Percentiles rank a stretch among this genome's conserved stretches.
phyloP scores from a whole-genome alignment of 2,113 vertebrate genomes.

The Passer domesticus region DNA sequence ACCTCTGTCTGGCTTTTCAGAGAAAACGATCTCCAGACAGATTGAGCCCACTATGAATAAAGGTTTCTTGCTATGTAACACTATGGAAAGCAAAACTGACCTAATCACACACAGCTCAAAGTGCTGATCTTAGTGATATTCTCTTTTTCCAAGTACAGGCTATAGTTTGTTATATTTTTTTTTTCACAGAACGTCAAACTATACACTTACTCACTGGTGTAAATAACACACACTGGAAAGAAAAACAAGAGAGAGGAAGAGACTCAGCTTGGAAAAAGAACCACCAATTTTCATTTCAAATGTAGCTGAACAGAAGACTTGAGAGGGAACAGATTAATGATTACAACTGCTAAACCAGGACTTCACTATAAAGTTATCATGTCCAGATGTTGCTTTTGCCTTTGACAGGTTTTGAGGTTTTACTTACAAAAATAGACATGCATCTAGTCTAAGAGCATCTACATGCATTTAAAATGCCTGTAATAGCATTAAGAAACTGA shows the following conservation, averaged over 20 bases:
- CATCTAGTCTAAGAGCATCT: neutral
- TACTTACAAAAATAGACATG: neutral
- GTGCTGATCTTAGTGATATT: neutral
- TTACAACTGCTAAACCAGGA: neutral
- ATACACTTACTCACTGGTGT: neutral
- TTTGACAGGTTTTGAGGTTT: neutral
- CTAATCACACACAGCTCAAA: neutral
- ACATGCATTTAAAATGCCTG: neutral
- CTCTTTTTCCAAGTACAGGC: neutral
- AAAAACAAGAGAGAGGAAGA: conserved; percentile 8
- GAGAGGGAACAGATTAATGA: neutral
- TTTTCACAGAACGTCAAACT: neutral
- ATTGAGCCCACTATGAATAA: neutral
- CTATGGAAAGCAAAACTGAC: neutral
- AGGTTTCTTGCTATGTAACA: neutral
- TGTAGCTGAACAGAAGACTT: conserved; percentile 10
- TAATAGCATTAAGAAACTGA: neutral
- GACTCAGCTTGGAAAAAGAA: conserved; percentile 15
- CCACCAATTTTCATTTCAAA: conserved; percentile 25
- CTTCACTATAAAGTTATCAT: neutral
- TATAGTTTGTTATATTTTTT: neutral
- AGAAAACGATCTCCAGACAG: neutral
- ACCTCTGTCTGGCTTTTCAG: neutral
- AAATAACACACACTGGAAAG: neutral
- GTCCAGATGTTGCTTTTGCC: neutral